phyloP scores from a whole-genome alignment of 2,113 vertebrate genomes.

The Pseudolaguvia tuberculata region DNA sequence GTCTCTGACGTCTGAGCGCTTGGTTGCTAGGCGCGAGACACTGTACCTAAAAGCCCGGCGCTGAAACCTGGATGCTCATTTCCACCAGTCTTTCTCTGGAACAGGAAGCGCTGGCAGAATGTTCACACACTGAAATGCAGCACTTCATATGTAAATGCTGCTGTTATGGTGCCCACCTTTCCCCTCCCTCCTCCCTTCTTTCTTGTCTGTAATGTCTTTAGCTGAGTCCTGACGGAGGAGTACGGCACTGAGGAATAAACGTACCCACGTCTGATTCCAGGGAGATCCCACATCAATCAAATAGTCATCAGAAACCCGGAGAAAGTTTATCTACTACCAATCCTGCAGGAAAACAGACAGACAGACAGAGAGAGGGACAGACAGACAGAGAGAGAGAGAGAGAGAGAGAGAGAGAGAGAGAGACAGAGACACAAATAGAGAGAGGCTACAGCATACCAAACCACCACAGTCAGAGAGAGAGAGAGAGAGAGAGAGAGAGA shows the following conservation, averaged over 20 bases:
- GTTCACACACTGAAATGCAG: constrained; percentile 12
- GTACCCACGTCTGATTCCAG: neutral
- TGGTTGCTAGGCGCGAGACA: too few relatives aligned
- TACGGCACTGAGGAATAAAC: neutral
- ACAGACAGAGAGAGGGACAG: too few relatives aligned
- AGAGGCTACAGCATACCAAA: constrained; percentile 67
- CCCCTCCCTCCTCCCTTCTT: constrained; percentile 19
- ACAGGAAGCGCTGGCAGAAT: constrained; percentile 8
- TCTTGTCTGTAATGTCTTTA: neutral
- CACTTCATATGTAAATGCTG: constrained; percentile 43
- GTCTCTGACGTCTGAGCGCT: too few relatives aligned
- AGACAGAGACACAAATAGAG: too few relatives aligned
- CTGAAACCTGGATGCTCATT: too few relatives aligned
- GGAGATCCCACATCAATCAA: neutral
- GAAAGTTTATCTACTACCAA: neutral
- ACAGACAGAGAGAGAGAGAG: too few relatives aligned
- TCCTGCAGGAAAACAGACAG: too few relatives aligned
- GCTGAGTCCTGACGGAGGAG: neutral
- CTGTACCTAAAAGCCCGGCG: too few relatives aligned
- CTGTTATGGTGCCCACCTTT: constrained; percentile 8
- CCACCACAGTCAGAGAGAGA: constrained; percentile 20
- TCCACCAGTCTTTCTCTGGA: neutral
- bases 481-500: constrained; percentile 49
- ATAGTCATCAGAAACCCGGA: neutral
- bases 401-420: too few relatives aligned